Conservation (phyloP, 2,113 vertebrate genomes). For the Tricholaema leucomelas region DNA sequence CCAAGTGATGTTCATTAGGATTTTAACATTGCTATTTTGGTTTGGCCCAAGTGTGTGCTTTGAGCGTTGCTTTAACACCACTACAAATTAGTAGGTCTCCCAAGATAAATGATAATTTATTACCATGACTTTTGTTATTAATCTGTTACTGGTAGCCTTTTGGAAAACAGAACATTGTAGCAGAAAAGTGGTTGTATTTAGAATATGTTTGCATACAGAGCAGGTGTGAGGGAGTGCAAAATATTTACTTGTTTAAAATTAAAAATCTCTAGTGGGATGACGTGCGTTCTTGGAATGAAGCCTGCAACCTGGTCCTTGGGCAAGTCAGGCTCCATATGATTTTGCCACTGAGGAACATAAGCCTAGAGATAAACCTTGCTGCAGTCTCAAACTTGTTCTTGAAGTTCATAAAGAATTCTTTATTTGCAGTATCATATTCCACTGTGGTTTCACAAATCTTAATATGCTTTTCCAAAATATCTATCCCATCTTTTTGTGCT, state of each 20-base stretch:
- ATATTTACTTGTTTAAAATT: conserved; percentile 17
- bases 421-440: not conserved
- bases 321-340: not conserved
- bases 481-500: not conserved
- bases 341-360: not conserved
- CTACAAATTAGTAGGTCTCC: conserved; percentile 44
- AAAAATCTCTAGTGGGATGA: not conserved
- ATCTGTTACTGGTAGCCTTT: conserved; percentile 37
- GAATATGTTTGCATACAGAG: conserved; percentile 15
- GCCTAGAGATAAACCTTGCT: not conserved
- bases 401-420: not conserved
- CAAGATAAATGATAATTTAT: conserved; percentile 41
- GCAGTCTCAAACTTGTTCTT: not conserved
- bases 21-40: conserved; percentile 32
- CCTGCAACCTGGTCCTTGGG: not conserved
- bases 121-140: conserved; percentile 23
- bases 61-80: not conserved
- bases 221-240: not conserved
- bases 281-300: not conserved
- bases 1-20: conserved; percentile 37
- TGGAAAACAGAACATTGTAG: not conserved
- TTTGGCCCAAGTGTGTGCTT: conserved; percentile 42
- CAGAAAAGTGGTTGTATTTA: conserved; percentile 39
- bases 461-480: not conserved
- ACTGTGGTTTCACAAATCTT: not conserved